Conservation (phyloP, 2,113 vertebrate genomes). For the Acanthisitta chloris region DNA sequence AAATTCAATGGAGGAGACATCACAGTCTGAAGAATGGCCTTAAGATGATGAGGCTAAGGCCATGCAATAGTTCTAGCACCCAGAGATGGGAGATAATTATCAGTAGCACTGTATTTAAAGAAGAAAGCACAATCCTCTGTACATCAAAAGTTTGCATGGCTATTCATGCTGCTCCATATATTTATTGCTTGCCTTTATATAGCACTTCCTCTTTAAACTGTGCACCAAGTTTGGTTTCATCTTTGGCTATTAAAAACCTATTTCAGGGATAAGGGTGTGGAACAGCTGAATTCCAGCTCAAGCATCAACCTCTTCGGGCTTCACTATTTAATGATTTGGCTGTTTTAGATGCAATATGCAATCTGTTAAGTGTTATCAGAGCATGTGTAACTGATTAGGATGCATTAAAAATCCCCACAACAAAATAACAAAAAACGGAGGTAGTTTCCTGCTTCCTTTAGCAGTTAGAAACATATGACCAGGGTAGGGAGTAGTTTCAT, state of each 20-base stretch:
- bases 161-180: not conserved
- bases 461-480: not conserved
- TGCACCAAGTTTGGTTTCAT: not conserved
- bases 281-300: not conserved
- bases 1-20: not conserved
- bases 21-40: not conserved
- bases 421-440: not conserved
- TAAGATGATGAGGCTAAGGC: not conserved
- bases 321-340: not conserved
- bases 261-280: not conserved
- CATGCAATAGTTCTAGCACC: not conserved
- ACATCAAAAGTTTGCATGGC: not conserved
- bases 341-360: not conserved
- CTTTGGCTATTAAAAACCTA: not conserved
- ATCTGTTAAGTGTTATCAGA: not conserved
- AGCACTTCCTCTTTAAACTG: not conserved
- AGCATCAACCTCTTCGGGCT: not conserved
- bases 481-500: rapidly evolving
- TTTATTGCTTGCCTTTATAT: not conserved
- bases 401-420: not conserved
- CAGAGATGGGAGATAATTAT: not conserved
- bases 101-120: not conserved
- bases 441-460: not conserved
- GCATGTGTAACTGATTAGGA: not conserved
- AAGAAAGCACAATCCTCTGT: not conserved